Evolutionary conservation across 2,888 invertebrate species (phyloP), one percentile per base, ranked within the genome.

Genomic region (Chalcis sispes): DNA sequence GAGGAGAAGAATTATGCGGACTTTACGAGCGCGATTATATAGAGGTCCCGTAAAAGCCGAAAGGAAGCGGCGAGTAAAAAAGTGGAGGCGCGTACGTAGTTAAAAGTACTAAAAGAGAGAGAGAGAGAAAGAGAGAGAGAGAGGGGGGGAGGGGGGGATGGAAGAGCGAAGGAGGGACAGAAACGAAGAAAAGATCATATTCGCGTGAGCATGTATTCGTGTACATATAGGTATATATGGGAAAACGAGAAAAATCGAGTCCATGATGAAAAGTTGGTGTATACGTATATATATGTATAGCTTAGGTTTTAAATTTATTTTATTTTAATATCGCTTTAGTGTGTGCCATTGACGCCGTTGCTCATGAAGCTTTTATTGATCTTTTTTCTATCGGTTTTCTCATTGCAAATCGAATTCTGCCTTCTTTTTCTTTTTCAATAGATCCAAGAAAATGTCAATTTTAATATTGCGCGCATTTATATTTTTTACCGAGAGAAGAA

Each of bases 1-100:
- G 13, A 36, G 52, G 32, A 64, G 13, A 48, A 27, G 4, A 20
- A 25, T 7, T 36, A 23, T 1, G 18, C 62, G 48, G 13, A 52
- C 25, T 52, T 65, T 52, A 65, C 52, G 65, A 50, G 36, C 36
- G 64, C n/a, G n/a, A n/a, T n/a, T n/a, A n/a, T n/a, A n/a, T n/a
- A n/a, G n/a, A n/a, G 10, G n/a, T 15, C 5, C 5, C 2, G 23
- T 18, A 23, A 10, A 20, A 40, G 15, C n/a, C 13, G 25, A 18
- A 25, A n/a, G n/a, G n/a, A n/a, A n/a, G n/a, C n/a, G n/a, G n/a
- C n/a, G n/a, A n/a, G n/a, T n/a, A n/a, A 58, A 3, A 4, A 36
- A 18, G 58, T 18, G 36, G 18, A 20, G 36, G n/a, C n/a, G n/a
- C n/a, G n/a, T n/a, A n/a, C n/a, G n/a, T n/a, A n/a, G n/a, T n/a